These are phyloP conservation scores for Neostethus bicornis DNA, from an alignment of 2,797 vertebrate genomes.

Conservation along the genomic window DNA sequence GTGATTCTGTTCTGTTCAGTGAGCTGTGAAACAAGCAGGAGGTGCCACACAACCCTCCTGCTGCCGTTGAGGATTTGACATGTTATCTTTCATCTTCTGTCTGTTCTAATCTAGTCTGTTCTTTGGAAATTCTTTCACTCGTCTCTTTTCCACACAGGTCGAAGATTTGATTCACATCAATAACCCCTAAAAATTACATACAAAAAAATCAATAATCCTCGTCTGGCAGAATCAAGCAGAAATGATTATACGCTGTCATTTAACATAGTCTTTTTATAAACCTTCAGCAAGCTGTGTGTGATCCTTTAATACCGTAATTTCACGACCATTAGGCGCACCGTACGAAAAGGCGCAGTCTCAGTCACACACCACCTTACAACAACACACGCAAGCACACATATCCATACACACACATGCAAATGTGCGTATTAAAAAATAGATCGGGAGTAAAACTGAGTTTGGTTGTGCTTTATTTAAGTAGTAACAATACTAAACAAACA, in stretches of 20 bases:
- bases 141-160: neutral
- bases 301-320: too few species aligned
- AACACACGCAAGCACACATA: too few species aligned
- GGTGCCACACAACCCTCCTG: neutral
- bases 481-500: too few species aligned
- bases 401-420: too few species aligned
- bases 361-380: too few species aligned
- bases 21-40: neutral
- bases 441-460: too few species aligned
- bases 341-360: too few species aligned
- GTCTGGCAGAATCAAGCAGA: neutral
- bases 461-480: too few species aligned
- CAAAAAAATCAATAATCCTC: slow-evolving; percentile 12
- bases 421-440: too few species aligned
- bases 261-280: neutral
- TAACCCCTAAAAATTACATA: neutral
- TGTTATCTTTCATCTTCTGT: neutral
- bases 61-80: neutral
- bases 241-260: neutral
- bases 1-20: neutral
- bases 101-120: neutral
- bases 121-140: neutral
- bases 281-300: too few species aligned
- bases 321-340: too few species aligned
- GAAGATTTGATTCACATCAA: neutral